Evolutionary conservation across 2,888 invertebrate species (phyloP), one percentile per base, ranked within the genome.

Genomic region (Agriopis marginaria): DNA sequence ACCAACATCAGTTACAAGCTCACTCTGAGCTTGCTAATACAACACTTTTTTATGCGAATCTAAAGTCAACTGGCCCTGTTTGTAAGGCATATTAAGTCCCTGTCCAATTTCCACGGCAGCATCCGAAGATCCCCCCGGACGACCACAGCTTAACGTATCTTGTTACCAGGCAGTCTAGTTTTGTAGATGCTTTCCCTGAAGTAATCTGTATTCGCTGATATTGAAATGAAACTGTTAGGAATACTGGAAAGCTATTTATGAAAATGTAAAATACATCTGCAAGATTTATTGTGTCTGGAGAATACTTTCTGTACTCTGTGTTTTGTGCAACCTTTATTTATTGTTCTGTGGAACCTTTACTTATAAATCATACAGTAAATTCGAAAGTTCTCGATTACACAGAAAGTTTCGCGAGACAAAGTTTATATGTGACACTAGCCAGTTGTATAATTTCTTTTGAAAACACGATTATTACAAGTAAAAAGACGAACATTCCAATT

Each of bases 61-160:
- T 64, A 53, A 63, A 60, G 44, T 54, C 60, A 56, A 53, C 58
- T 45, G 45, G 14, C 39, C 45, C 50, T 12, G 69, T 63, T 72
- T 67, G 68, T 68, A 66, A 76, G 74, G 73, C 77, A 73, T 73
- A 74, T 77, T 75, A 79, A 72, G 77, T 82, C 83, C 81, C 81
- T 77, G 77, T 80, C 74, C 83, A 83, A 83, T 83, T 82, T 79
- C 77, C 75, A 64, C 75, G 65, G 70, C 70, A 74, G 40, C 56
- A 71, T 73, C 74, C 71, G 67, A 65, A 69, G 68, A 70, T 73
- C 72, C 75, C 77, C 50, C 61, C 63, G 69, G 75, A 71, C 71
- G 69, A 71, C 74, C 73, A 65, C 72, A 71, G 75, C 62, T 71
- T 72, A 68, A 68, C 76, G 77, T 82, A 78, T 78, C 78, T 77